Evolutionary conservation across 2,888 invertebrate genomes (phyloP).

Genomic region (Harmothoe impar): DNA sequence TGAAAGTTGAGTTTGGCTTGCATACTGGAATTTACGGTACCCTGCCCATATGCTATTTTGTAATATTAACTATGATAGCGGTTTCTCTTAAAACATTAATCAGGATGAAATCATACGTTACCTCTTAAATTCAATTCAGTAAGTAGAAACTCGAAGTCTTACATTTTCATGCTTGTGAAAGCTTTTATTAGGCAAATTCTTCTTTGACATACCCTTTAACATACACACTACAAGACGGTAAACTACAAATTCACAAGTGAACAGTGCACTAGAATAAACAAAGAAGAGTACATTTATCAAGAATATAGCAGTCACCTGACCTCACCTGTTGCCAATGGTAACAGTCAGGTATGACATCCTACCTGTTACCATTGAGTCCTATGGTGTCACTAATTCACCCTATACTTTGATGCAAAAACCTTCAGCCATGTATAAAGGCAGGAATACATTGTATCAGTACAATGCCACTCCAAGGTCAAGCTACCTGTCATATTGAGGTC

Average conservation of each 20-base stretch:
- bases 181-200: constrained; percentile 55
- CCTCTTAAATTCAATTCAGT: no score
- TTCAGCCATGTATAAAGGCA: constrained; percentile 37
- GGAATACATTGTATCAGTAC: neutral
- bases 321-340: constrained; percentile 21
- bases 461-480: constrained; percentile 33
- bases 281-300: constrained; percentile 50
- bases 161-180: neutral
- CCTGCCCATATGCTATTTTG: no score
- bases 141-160: no score
- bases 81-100: no score
- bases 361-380: neutral
- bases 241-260: constrained; percentile 55
- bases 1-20: no score
- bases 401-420: constrained; percentile 14
- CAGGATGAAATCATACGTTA: no score
- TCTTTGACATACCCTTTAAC: constrained; percentile 48
- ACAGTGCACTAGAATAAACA: constrained; percentile 55
- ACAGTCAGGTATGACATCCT: neutral
- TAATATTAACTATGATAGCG: no score
- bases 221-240: constrained; percentile 47
- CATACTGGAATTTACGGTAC: no score
- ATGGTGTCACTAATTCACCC: neutral
- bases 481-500: constrained; percentile 25
- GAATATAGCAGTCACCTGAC: constrained; percentile 56